phyloP scores from a whole-genome alignment of 2,113 vertebrate species.

The Bufo gargarizans region DNA sequence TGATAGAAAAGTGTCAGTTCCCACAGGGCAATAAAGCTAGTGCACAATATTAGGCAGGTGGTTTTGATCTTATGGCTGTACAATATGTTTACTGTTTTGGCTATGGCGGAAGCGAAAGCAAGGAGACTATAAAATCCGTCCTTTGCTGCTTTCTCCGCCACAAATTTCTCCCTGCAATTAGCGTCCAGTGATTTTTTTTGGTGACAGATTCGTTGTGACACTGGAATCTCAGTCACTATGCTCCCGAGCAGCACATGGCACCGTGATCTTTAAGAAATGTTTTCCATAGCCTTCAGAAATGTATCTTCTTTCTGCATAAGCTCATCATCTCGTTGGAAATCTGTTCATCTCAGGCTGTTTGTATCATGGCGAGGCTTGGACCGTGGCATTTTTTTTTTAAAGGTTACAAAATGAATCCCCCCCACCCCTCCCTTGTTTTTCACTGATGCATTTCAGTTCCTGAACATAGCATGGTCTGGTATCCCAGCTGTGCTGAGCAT shows the following conservation, averaged over 20 bases:
- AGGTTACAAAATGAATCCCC: conserved; percentile 24
- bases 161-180: neutral
- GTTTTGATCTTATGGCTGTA: too few species aligned
- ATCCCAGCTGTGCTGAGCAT: conserved; percentile 80
- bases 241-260: conserved; percentile 11
- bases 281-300: conserved; percentile 46
- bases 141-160: neutral
- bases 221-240: conserved; percentile 8
- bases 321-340: neutral
- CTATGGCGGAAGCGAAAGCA: neutral
- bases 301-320: neutral
- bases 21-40: too few species aligned
- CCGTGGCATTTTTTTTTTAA: neutral
- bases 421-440: neutral
- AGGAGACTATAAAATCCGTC: neutral
- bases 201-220: conserved; percentile 40
- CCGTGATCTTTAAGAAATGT: conserved; percentile 41
- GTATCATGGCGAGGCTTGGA: neutral
- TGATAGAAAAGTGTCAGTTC: too few species aligned
- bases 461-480: conserved; percentile 66
- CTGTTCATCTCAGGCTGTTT: neutral
- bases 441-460: neutral
- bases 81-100: neutral
- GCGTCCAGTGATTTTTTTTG: conserved; percentile 24
- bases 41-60: too few species aligned